Conservation (phyloP, 2,797 vertebrate species). For the Lophius americanus region DNA sequence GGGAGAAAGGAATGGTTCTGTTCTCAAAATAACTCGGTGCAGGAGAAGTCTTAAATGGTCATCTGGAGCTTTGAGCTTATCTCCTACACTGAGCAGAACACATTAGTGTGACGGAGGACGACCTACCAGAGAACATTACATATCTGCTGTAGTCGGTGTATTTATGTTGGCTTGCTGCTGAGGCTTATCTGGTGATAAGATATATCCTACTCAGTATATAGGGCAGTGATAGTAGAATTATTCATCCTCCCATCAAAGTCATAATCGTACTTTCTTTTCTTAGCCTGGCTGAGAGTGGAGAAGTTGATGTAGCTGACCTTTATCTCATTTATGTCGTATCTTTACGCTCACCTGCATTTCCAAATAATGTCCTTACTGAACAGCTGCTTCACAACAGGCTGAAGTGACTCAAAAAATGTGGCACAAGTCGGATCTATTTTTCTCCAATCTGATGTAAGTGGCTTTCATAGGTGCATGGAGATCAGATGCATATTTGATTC, state of each 20-base stretch:
- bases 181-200: slow-evolving; percentile 22
- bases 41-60: slow-evolving; percentile 32
- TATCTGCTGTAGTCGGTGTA: slow-evolving; percentile 35
- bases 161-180: slow-evolving; percentile 35
- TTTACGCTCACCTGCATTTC: too few species aligned
- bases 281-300: neutral
- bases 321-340: too few species aligned
- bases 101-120: slow-evolving; percentile 13
- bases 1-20: too few species aligned
- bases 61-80: slow-evolving; percentile 3
- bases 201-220: slow-evolving; percentile 21
- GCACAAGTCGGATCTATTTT: too few species aligned
- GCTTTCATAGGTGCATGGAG: too few species aligned
- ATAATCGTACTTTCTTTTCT: slow-evolving; percentile 3
- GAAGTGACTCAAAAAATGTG: too few species aligned
- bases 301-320: too few species aligned
- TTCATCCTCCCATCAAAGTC: slow-evolving; percentile 4
- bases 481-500: too few species aligned
- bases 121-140: neutral
- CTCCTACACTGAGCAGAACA: slow-evolving; percentile 53
- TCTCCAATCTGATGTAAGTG: too few species aligned
- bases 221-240: slow-evolving; percentile 4
- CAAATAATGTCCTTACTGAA: too few species aligned
- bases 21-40: too few species aligned
- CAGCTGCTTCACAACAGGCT: too few species aligned